Percentiles rank a stretch among this genome's conserved stretches.
These are phyloP conservation scores for Scaptomyza hsui DNA, from an alignment of 1,140 invertebrate species.

Conservation along the genomic window DNA sequence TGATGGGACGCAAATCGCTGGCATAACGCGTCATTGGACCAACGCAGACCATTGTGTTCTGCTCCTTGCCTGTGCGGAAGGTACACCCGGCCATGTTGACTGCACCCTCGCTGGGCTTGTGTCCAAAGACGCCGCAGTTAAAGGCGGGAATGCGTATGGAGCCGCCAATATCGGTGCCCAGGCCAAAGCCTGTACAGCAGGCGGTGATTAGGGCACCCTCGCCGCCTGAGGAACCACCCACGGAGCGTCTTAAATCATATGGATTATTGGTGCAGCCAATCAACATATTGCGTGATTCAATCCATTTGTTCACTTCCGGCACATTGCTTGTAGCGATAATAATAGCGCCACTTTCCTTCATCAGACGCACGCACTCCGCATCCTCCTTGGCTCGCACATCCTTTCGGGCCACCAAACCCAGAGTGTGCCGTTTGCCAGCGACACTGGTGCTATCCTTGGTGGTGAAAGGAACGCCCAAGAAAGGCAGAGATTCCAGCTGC, in stretches of 20 bases:
- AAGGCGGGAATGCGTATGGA: slow-evolving; percentile 97
- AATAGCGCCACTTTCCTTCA: slow-evolving; percentile 94
- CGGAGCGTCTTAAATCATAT: slow-evolving; percentile 92
- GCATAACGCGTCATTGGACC: slow-evolving; percentile 93
- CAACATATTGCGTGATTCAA: slow-evolving; percentile 94
- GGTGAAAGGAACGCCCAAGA: slow-evolving; percentile 93
- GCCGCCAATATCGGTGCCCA: slow-evolving; percentile 97
- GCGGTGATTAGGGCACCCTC: slow-evolving; percentile 90
- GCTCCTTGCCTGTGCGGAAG: slow-evolving; percentile 86
- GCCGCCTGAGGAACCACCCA: slow-evolving; percentile 94
- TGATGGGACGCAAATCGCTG: slow-evolving; percentile 89
- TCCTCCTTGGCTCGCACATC: slow-evolving; percentile 87
- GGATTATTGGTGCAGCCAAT: slow-evolving; percentile 97
- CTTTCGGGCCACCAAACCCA: slow-evolving; percentile 87
- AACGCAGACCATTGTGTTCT: slow-evolving; percentile 87
- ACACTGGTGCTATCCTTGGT: slow-evolving; percentile 86
- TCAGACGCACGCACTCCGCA: slow-evolving; percentile 89
- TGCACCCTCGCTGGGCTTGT: slow-evolving; percentile 92
- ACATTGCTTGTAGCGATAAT: slow-evolving; percentile 96
- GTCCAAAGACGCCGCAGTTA: slow-evolving; percentile 97
- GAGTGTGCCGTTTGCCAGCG: slow-evolving; percentile 87
- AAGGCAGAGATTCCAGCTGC: slow-evolving; percentile 87
- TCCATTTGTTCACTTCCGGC: slow-evolving; percentile 91
- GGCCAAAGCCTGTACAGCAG: slow-evolving; percentile 92
- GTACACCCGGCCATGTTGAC: slow-evolving; percentile 87